Evolutionary conservation across 2,888 invertebrate genomes (phyloP), one percentile per base, ranked within the genome.

Genomic region (Cabera pusaria): DNA sequence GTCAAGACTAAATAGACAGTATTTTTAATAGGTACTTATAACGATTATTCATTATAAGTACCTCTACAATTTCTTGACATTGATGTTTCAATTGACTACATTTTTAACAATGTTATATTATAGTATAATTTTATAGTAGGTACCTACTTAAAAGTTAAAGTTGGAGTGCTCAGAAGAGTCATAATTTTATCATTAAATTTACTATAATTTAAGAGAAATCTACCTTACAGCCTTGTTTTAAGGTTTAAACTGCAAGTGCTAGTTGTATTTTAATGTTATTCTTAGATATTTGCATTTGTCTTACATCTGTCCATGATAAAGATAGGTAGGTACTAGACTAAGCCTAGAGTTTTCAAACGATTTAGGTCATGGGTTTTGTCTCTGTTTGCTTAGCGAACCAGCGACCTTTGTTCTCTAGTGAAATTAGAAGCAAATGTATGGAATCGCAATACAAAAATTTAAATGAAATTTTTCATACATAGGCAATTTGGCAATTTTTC

Each of bases 281-380:
- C 3, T 22, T 10, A 18, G 9, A 7, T 42, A 19, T 42, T 42
- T 31, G 26, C 41, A 26, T 9, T 25, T 31, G 26, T 35, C 20
- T 29, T 18, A 17, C 3, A 14, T 14, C 7, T 21, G 14, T 14
- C 20, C 7, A 6, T 12, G 14, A 9, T 6, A 21, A 10, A 9
- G 12, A 22, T 6, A 21, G n/a, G 14, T 19, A 31, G 21, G 14
- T 20, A 29, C 11, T 25, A 11, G 6, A 11, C 7, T 11, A 27
- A 34, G 2, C 11, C 11, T 16, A 41, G 49, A 53, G 53, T 49
- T 55, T 54, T 55, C 50, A 53, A 52, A 43, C 29, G 38, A 59
- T 56, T 23, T 53, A 44, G 59, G 65, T 64, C 64, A 66, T 54
- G 59, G 59, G 5, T 1, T 5, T 28, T 20, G 14, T 28, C 11